Conservation (phyloP, 2,113 vertebrate species). For the Ariopsis seemanni region DNA sequence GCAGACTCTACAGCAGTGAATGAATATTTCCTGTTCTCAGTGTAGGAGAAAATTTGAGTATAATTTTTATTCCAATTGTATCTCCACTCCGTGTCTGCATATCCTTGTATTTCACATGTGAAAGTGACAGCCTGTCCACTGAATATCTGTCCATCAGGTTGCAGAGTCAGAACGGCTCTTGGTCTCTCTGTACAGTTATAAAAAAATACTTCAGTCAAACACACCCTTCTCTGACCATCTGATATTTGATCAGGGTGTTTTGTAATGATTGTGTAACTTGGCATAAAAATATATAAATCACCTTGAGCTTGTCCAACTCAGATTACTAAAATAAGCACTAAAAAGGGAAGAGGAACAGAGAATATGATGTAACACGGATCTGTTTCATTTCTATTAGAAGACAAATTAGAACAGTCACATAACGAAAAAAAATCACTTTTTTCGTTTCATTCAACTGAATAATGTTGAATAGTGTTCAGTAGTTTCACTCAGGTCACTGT, state of each 20-base stretch:
- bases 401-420: not conserved
- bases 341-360: constrained; percentile 32
- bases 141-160: constrained; percentile 33
- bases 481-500: not conserved
- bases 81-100: constrained; percentile 17
- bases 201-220: not conserved
- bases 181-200: constrained; percentile 32
- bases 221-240: not conserved
- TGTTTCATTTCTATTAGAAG: not conserved
- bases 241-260: not conserved
- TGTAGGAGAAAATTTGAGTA: too few relatives aligned
- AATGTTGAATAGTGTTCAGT: not conserved
- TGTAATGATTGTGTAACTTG: not conserved
- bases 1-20: not conserved
- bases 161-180: constrained; percentile 25
- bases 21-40: not conserved
- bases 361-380: not conserved
- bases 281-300: not conserved
- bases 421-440: not conserved
- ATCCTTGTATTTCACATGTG: constrained; percentile 6
- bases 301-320: constrained; percentile 10
- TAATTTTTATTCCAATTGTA: constrained; percentile 37
- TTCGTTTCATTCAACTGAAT: not conserved
- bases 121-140: constrained; percentile 41
- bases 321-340: constrained; percentile 6